phyloP scores from a whole-genome alignment of 2,113 vertebrate species.

The Colossoma macropomum region DNA sequence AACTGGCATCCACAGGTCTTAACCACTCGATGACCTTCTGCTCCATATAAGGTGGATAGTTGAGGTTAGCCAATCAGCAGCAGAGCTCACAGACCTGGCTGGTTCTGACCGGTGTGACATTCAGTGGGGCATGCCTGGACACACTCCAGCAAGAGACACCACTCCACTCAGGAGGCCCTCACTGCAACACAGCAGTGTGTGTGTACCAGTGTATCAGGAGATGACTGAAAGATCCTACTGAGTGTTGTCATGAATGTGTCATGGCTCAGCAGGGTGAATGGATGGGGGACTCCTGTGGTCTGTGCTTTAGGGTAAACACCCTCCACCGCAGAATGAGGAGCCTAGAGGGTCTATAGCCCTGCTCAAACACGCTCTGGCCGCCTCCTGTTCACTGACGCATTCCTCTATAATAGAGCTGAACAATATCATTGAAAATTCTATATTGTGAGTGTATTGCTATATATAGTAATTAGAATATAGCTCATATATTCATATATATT shows the following conservation, averaged over 20 bases:
- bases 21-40: constrained; percentile 9
- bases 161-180: constrained; percentile 12
- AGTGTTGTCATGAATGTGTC: constrained; percentile 35
- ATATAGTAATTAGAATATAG: no score
- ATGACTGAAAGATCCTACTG: constrained; percentile 28
- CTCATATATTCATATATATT: no score
- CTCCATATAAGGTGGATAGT: constrained; percentile 1
- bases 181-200: neutral
- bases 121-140: constrained; percentile 36
- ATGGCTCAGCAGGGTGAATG: constrained; percentile 36
- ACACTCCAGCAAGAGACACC: constrained; percentile 27
- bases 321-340: constrained; percentile 19
- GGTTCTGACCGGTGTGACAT: constrained; percentile 1
- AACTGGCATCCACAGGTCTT: neutral
- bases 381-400: constrained; percentile 66
- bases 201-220: neutral
- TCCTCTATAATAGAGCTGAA: constrained; percentile 62
- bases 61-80: constrained; percentile 28
- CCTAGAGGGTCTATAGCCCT: constrained; percentile 61
- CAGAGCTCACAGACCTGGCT: neutral
- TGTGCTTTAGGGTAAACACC: constrained; percentile 46
- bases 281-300: constrained; percentile 38
- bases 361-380: constrained; percentile 73
- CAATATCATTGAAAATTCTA: constrained; percentile 22
- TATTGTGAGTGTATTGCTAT: neutral